Conservation (phyloP, 1,140 invertebrate species). For the Cherax destructor region DNA sequence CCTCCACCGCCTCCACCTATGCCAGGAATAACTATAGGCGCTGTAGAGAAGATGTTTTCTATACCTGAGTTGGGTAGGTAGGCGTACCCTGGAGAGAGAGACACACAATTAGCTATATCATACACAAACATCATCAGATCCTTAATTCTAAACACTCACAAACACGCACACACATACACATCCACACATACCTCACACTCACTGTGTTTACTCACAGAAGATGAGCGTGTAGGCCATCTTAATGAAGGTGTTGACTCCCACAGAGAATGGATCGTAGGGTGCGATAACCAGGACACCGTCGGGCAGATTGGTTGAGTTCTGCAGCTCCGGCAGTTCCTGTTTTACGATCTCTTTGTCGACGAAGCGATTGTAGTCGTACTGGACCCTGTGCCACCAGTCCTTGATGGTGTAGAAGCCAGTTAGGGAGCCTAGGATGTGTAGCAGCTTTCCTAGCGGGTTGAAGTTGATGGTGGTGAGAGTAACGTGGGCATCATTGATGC, state of each 20-base stretch:
- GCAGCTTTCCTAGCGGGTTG: background rate
- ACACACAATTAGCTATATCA: no score
- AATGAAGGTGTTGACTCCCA: background rate
- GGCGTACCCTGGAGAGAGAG: no score
- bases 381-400: background rate
- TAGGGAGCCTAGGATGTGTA: background rate
- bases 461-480: background rate
- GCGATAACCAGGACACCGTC: background rate
- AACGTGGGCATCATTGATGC: background rate
- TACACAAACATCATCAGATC: no score
- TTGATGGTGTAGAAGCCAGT: background rate
- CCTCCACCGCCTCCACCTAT: no score
- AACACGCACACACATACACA: no score
- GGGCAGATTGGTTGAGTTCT: background rate
- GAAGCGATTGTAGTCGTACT: background rate
- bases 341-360: background rate
- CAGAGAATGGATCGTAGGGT: background rate
- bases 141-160: no score
- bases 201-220: background rate
- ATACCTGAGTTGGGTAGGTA: no score
- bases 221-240: background rate
- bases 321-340: no score
- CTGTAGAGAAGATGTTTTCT: no score
- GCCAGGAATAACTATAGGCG: no score
- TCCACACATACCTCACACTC: no score